These are phyloP conservation scores for Mactromeris polynyma DNA, from an alignment of 2,888 invertebrate genomes.

Conservation along the genomic window DNA sequence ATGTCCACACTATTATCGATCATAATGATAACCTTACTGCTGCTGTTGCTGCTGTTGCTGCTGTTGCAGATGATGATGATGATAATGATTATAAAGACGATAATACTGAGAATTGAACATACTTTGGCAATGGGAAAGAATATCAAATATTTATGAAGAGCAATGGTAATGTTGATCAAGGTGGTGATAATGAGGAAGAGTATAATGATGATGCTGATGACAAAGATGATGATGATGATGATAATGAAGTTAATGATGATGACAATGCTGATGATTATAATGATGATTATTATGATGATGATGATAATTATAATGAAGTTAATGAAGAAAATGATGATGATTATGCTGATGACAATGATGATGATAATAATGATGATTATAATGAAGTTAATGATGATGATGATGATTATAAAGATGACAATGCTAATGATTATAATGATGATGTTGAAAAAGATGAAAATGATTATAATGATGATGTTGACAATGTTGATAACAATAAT, in stretches of 20 bases:
- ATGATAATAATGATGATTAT: background rate
- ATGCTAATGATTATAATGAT: background rate
- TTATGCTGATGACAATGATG: background rate
- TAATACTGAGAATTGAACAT: background rate
- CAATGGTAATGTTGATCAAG: background rate
- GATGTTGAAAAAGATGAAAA: background rate
- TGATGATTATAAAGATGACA: too few relatives aligned
- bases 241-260: background rate
- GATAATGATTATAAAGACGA: background rate
- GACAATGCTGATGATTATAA: background rate
- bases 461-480: background rate
- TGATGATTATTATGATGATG: background rate
- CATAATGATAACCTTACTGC: background rate
- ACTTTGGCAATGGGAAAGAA: background rate
- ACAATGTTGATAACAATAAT: background rate
- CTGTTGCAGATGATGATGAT: background rate
- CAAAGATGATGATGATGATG: background rate
- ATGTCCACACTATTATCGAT: background rate
- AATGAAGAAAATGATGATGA: background rate
- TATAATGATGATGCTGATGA: background rate
- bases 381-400: too few relatives aligned
- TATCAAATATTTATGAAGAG: background rate
- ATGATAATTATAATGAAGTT: background rate
- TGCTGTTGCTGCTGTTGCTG: background rate
- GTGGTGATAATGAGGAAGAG: background rate